phyloP scores from a whole-genome alignment of 1,140 invertebrate species.

The Berghia stephanieae region DNA sequence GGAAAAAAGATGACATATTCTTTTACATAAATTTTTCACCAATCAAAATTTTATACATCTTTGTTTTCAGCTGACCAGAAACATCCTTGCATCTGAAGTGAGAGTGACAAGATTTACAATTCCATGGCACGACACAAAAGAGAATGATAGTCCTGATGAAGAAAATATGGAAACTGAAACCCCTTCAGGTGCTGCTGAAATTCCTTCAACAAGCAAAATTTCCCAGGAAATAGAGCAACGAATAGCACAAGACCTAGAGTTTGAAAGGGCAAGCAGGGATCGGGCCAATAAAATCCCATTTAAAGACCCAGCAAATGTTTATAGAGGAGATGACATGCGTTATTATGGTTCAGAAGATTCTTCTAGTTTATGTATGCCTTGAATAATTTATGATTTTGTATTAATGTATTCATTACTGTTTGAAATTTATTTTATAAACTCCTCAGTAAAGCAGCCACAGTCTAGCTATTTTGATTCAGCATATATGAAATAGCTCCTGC shows the following conservation, averaged over 20 bases:
- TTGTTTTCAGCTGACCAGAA: slow-evolving; percentile 77
- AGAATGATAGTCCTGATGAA: background rate
- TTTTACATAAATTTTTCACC: background rate
- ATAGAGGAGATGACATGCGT: slow-evolving; percentile 12
- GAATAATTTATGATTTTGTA: no score
- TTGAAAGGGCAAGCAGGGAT: slow-evolving; percentile 28
- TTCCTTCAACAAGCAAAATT: slow-evolving; percentile 14
- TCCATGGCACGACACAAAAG: slow-evolving; percentile 81
- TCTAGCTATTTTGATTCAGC: no score
- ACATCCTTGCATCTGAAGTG: slow-evolving; percentile 93
- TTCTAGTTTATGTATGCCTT: slow-evolving; percentile 32
- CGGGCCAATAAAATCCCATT: slow-evolving; percentile 22
- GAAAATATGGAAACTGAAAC: slow-evolving; percentile 30
- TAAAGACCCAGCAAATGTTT: slow-evolving; percentile 26
- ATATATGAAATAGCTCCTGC: no score
- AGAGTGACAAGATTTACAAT: slow-evolving; percentile 97
- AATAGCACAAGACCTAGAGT: slow-evolving; percentile 24
- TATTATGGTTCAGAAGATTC: slow-evolving; percentile 32
- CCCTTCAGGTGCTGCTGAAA: background rate
- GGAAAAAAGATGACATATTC: background rate
- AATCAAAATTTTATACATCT: background rate
- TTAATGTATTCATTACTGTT: no score
- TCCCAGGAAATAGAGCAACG: slow-evolving; percentile 21
- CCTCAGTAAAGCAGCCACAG: no score
- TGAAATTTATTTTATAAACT: no score